Evolutionary conservation across 2,797 vertebrate species (phyloP).

Genomic region (Ceryle rudis): DNA sequence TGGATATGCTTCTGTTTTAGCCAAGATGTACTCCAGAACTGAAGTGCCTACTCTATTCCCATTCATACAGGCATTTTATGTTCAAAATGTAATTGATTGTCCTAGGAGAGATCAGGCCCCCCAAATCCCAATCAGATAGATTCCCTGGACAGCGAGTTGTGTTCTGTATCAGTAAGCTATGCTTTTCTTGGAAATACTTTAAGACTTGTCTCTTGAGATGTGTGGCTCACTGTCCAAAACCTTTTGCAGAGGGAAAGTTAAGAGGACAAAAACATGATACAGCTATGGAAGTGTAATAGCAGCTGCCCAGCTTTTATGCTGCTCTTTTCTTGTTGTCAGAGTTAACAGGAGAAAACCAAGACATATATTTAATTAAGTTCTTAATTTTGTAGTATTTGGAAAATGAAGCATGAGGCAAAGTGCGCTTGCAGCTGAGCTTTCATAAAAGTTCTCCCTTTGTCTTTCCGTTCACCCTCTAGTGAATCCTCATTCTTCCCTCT

Average conservation of each 20-base stretch:
- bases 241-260: not conserved
- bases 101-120: not conserved
- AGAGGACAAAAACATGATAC: not conserved
- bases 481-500: not conserved
- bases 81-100: not conserved
- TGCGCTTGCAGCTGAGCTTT: not conserved
- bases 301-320: not conserved
- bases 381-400: not conserved
- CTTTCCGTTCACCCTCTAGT: not conserved
- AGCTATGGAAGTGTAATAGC: not conserved
- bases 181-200: not conserved
- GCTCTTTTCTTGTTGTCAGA: not conserved
- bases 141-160: not conserved
- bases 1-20: not conserved
- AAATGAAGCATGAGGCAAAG: not conserved
- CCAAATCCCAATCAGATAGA: not conserved
- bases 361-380: not conserved
- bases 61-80: not conserved
- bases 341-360: not conserved
- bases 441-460: not conserved
- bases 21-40: not conserved
- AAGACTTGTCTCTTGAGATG: not conserved
- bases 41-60: not conserved
- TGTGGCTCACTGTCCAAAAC: not conserved
- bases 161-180: not conserved